Percentiles rank a stretch among this genome's conserved stretches.
Evolutionary conservation across 35 echinoderm and acorn worm genomes (phyloP).

Genomic region (Apostichopus californicus): DNA sequence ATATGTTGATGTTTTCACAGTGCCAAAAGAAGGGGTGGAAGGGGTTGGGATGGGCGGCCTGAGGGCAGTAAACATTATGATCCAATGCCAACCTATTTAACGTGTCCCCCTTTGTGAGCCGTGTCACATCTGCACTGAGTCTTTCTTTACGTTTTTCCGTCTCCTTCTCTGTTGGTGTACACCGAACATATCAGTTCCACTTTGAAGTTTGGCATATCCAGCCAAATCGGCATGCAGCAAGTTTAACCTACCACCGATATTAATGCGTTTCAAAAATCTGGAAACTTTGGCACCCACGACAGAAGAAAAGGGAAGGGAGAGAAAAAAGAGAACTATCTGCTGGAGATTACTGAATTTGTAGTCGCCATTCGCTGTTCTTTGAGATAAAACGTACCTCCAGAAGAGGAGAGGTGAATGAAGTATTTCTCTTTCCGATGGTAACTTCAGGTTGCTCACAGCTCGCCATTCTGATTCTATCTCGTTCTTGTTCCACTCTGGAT

Average conservation of each 20-base stretch:
- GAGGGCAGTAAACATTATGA: too few species aligned
- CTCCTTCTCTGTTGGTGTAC: neutral
- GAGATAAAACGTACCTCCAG: constrained; percentile 34
- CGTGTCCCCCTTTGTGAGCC: too few species aligned
- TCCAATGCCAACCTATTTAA: too few species aligned
- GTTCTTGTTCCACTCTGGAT: constrained; percentile 47
- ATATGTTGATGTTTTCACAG: too few species aligned
- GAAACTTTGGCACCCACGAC: constrained; percentile 5
- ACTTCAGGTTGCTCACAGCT: constrained; percentile 12
- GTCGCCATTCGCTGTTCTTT: constrained; percentile 1
- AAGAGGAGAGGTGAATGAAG: constrained; percentile 34
- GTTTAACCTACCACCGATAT: constrained; percentile 9
- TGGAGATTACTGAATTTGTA: constrained; percentile 27
- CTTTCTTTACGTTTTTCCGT: neutral
- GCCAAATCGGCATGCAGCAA: neutral
- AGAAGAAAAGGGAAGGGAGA: constrained; percentile 28
- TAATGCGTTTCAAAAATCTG: constrained; percentile 4
- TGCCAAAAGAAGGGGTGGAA: too few species aligned
- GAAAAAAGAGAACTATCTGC: constrained; percentile 14
- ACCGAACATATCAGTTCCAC: neutral
- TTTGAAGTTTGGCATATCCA: neutral
- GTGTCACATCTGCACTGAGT: neutral
- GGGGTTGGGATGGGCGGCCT: too few species aligned
- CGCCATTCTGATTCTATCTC: constrained; percentile 42
- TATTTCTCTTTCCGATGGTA: neutral